Conservation (phyloP, 2,113 vertebrate species). For the Pluvialis apricaria region DNA sequence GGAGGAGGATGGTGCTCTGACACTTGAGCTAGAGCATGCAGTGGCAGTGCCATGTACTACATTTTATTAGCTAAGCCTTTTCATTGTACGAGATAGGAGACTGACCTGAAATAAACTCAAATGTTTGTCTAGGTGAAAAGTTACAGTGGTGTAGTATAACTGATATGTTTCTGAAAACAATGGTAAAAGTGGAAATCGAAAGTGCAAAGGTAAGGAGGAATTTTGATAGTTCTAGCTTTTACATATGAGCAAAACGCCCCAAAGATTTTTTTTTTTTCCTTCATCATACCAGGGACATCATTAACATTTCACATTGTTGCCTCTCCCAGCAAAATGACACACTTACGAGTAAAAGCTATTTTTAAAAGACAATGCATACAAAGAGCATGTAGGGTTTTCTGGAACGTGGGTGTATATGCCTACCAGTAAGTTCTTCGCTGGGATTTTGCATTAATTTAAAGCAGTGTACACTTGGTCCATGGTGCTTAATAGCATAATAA, state of each 20-base stretch:
- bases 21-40: background rate
- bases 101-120: background rate
- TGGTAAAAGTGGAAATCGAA: background rate
- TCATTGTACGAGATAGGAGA: background rate
- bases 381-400: background rate
- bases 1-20: background rate
- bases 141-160: background rate
- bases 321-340: background rate
- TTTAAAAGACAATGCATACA: background rate
- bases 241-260: background rate
- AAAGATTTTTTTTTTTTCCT: background rate
- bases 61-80: background rate
- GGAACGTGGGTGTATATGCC: rapidly evolving
- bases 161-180: background rate
- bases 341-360: background rate
- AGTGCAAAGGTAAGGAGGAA: background rate
- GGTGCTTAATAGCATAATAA: background rate
- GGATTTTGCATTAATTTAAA: background rate
- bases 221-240: background rate
- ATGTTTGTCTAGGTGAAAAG: background rate
- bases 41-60: background rate
- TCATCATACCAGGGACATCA: background rate
- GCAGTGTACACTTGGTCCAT: background rate
- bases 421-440: background rate
- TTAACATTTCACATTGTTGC: background rate